phyloP scores from a whole-genome alignment of 1,140 invertebrate genomes.

The Hyles euphorbiae region DNA sequence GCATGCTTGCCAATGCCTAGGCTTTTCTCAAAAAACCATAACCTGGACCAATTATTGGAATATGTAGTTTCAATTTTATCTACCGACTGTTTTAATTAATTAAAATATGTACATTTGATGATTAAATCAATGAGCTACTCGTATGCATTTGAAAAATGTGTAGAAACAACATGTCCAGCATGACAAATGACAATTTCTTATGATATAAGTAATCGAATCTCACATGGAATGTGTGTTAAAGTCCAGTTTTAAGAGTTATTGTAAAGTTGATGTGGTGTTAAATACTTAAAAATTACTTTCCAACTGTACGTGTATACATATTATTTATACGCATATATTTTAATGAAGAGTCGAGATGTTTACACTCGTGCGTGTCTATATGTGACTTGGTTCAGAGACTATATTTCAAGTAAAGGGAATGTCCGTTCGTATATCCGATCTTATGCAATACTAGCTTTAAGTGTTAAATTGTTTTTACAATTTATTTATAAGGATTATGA shows the following conservation, averaged over 20 bases:
- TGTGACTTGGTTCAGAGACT: constrained; percentile 41
- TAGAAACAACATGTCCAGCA: constrained; percentile 13
- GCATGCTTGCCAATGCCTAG: no score
- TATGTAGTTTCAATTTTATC: no score
- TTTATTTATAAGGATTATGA: constrained; percentile 52
- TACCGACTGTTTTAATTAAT: no score
- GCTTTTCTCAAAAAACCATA: no score
- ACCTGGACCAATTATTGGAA: no score
- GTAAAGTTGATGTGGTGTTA: constrained; percentile 14
- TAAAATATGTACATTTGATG: no score
- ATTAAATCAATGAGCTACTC: no score
- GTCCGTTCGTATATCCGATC: constrained; percentile 50
- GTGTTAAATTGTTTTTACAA: constrained; percentile 74
- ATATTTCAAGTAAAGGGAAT: constrained; percentile 32
- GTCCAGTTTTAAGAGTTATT: constrained; percentile 8
- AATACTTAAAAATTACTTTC: constrained; percentile 6
- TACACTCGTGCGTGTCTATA: constrained; percentile 15
- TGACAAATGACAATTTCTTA: constrained; percentile 26
- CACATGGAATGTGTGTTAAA: constrained; percentile 5
- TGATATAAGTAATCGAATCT: constrained; percentile 5
- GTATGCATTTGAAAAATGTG: no score
- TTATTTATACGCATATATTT: constrained; percentile 13
- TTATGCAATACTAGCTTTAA: constrained; percentile 75
- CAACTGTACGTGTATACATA: constrained; percentile 31
- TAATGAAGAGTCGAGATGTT: constrained; percentile 1